Percentiles rank a stretch among this genome's conserved stretches.
Conservation (phyloP, 2,888 invertebrate genomes). For the Pseudococcus viburni region DNA sequence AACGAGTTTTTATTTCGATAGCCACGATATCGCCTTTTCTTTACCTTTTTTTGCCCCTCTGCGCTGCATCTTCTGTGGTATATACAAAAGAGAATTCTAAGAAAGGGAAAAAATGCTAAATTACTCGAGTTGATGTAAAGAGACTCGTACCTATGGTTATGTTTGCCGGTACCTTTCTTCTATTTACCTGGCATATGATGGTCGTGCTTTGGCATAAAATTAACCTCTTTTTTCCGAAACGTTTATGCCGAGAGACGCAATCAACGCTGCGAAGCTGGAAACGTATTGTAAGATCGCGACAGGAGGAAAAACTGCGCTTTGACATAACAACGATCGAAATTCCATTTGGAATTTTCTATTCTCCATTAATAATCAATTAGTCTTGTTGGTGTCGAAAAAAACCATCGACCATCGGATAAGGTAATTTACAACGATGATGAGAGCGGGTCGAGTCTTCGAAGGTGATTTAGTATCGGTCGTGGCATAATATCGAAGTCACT, state of each 20-base stretch:
- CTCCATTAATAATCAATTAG: slow-evolving; percentile 41
- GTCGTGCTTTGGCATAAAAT: slow-evolving; percentile 42
- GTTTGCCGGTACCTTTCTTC: slow-evolving; percentile 29
- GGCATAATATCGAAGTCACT: not conserved
- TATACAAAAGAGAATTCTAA: not conserved
- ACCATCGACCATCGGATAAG: not conserved
- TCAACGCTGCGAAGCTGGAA: not conserved
- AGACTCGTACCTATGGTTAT: not conserved
- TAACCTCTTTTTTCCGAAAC: slow-evolving; percentile 28
- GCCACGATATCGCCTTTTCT: slow-evolving; percentile 18
- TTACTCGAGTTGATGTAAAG: not conserved
- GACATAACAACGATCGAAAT: not conserved
- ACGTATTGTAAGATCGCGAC: not conserved
- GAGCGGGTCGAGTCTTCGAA: not conserved
- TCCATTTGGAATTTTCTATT: not conserved
- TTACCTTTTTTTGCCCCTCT: not conserved
- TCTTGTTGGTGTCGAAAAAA: slow-evolving; percentile 24
- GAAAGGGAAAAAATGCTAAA: slow-evolving; percentile 24
- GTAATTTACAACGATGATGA: slow-evolving; percentile 1
- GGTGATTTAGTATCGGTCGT: not conserved
- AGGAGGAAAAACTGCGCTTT: not conserved
- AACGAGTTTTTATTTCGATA: slow-evolving; percentile 16
- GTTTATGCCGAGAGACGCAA: not conserved
- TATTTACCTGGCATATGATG: slow-evolving; percentile 26
- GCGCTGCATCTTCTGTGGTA: not conserved